Evolutionary conservation across 2,113 vertebrate genomes (phyloP).

Genomic region (Catharus minimus): DNA sequence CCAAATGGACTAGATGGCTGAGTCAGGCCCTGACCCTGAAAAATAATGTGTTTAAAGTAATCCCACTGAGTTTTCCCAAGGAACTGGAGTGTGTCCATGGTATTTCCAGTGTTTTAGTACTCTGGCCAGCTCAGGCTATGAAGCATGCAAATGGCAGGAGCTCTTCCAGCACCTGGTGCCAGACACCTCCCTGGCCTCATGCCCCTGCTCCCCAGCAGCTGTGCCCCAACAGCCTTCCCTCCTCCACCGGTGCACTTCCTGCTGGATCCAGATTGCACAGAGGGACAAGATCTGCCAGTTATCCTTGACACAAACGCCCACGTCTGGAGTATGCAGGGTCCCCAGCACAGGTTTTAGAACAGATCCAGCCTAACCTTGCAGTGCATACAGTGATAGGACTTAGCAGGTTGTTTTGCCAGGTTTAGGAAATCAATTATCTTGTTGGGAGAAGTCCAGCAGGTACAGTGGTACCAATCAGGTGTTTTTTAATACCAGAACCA

Average conservation of each 20-base stretch:
- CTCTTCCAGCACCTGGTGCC: not conserved
- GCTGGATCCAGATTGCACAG: not conserved
- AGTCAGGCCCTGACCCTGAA: not conserved
- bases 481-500: slow-evolving; percentile 68
- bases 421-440: slow-evolving; percentile 59
- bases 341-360: not conserved
- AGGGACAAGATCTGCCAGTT: not conserved
- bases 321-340: not conserved
- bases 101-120: not conserved
- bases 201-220: not conserved
- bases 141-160: fast-evolving
- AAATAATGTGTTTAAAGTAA: not conserved
- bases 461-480: slow-evolving; percentile 56
- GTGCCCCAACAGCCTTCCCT: fast-evolving
- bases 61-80: not conserved
- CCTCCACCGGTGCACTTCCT: not conserved
- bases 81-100: not conserved
- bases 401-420: slow-evolving; percentile 40
- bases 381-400: not conserved
- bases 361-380: not conserved
- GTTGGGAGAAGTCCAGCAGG: slow-evolving; percentile 48
- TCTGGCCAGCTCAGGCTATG: not conserved
- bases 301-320: not conserved
- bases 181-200: fast-evolving
- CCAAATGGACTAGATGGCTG: not conserved